Base-by-base conservation (phyloP, 2,888 invertebrate species). In the Ophraella communa region DNA sequence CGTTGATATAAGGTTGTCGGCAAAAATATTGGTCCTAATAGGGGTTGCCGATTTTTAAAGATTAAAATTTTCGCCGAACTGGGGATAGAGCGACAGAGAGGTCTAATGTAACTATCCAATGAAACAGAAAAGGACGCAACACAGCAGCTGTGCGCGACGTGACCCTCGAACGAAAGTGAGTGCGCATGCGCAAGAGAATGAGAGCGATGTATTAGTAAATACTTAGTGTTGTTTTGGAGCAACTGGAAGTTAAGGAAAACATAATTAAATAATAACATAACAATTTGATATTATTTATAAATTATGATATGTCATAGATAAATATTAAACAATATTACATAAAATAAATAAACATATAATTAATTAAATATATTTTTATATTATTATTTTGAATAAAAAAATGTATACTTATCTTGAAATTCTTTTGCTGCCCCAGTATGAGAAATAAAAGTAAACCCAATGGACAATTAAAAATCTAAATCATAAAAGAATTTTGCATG, bases 41-140 rank as follows among this genome's bases (percentile, higher is more conserved):
- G 1, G 35, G 53, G 53, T 53, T 53, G 53, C 35, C 35, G 35
- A 53, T 35, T 53, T 53, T 53, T 53, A 53, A 53, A 53, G 8
- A 53, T 7, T 53, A 11, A 53, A 53, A 53, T 33, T 35, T 52
- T 20, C 35, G 35, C 35, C 35, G 35, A 35, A 53, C 35, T 53
- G 53, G 35, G 35, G 33, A 17, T 30, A n/a, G 51, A 14, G 52
- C 18, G 52, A 52, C 18, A 7, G 52, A 27, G 52, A 52, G 30
- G 52, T 52, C 52, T 30, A 27, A 52, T 14, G 30, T 4, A 52
- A 52, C 17, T 14, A 30, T 51, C 51, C 51, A 21, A 51, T 51
- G 51, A 21, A 23, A 14, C 23, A 51, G 51, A 51, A 51, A 10
- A 51, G 51, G 51, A 51, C 51, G n/a, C 51, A 21, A 23, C 51